Conservation (phyloP, 1,140 invertebrate species). For the Drosophila ficusphila region DNA sequence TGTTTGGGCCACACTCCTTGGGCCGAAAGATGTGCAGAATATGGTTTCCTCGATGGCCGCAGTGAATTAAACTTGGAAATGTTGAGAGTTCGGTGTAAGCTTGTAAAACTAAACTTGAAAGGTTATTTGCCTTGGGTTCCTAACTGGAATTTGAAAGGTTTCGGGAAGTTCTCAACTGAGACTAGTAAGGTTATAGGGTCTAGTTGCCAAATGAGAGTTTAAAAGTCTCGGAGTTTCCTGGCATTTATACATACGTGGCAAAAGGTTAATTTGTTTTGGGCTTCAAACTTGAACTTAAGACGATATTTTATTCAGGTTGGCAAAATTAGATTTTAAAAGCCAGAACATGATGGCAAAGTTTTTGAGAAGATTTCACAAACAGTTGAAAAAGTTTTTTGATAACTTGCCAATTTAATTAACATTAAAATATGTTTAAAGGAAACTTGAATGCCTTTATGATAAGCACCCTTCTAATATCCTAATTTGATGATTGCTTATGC, state of each 20-base stretch:
- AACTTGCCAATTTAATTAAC: too few relatives aligned
- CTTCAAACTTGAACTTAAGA: neutral
- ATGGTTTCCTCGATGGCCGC: slow-evolving; percentile 26
- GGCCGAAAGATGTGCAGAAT: slow-evolving; percentile 19
- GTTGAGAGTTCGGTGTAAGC: slow-evolving; percentile 1
- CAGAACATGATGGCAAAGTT: too few relatives aligned
- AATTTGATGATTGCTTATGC: neutral
- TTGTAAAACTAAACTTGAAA: slow-evolving; percentile 32
- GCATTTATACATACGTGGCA: neutral
- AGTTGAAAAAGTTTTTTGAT: neutral
- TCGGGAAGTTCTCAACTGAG: slow-evolving; percentile 3
- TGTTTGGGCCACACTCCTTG: slow-evolving; percentile 55
- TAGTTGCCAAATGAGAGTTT: slow-evolving; percentile 21
- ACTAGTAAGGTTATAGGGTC: slow-evolving; percentile 35
- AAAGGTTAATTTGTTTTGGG: slow-evolving; percentile 36
- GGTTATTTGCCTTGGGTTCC: slow-evolving; percentile 20
- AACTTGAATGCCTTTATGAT: neutral
- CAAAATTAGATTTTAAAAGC: too few relatives aligned
- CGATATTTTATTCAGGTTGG: neutral
- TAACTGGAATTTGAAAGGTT: slow-evolving; percentile 29
- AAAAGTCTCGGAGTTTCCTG: slow-evolving; percentile 3
- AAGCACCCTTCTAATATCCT: neutral
- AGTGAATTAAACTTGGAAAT: slow-evolving; percentile 30
- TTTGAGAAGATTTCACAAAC: neutral
- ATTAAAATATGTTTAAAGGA: neutral